Conservation (phyloP, 2,113 vertebrate species). For the Gobio gobio region DNA sequence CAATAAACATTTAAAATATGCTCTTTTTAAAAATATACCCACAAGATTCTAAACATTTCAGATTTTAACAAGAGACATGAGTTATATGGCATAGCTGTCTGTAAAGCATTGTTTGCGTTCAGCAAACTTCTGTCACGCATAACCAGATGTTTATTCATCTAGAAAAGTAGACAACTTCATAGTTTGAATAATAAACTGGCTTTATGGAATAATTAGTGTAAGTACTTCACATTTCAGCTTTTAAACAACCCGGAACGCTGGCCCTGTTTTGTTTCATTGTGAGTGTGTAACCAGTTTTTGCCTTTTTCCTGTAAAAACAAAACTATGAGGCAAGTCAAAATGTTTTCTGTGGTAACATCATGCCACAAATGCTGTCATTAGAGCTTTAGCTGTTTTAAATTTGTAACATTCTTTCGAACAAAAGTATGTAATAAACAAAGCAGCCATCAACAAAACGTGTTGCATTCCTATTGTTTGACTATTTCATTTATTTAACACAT, state of each 20-base stretch:
- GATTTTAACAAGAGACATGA: background rate
- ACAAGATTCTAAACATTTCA: background rate
- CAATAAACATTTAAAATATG: background rate
- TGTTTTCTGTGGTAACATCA: background rate
- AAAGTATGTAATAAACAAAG: constrained; percentile 8
- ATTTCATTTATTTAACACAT: constrained; percentile 11
- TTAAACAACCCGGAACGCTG: constrained; percentile 6
- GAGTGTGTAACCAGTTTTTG: background rate
- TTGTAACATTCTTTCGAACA: background rate
- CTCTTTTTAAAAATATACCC: background rate
- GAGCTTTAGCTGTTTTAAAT: background rate
- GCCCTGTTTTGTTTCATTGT: background rate
- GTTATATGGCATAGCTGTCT: background rate
- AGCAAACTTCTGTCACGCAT: background rate
- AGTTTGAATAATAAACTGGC: constrained; percentile 3
- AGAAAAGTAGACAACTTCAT: constrained; percentile 13
- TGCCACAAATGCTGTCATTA: background rate
- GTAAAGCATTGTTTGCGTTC: background rate
- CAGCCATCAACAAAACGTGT: background rate
- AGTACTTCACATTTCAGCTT: constrained; percentile 21
- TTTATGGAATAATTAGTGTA: constrained; percentile 14
- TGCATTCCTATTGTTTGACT: constrained; percentile 15
- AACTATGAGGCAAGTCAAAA: background rate
- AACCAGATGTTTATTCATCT: constrained; percentile 22
- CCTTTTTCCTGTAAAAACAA: background rate